Percentiles rank a stretch among this genome's conserved stretches.
Evolutionary conservation across 2,888 invertebrate species (phyloP).

Genomic region (Platycheirus albimanus): DNA sequence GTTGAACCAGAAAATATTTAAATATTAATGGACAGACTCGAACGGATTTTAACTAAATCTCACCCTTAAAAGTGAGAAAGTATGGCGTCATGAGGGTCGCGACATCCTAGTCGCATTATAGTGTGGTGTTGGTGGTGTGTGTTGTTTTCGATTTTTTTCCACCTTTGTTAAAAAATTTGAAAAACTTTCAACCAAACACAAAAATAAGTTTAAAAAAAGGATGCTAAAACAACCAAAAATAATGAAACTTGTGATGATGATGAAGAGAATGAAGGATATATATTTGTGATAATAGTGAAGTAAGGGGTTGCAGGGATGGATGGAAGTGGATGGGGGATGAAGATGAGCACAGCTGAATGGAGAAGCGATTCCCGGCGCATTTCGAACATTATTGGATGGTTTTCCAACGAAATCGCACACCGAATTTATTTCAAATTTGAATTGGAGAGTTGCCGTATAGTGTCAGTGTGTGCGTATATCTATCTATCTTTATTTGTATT

Average conservation of each 20-base stretch:
- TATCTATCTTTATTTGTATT: not conserved
- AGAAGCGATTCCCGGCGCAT: slow-evolving; percentile 44
- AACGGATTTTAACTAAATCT: slow-evolving; percentile 8
- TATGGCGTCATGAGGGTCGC: slow-evolving; percentile 3
- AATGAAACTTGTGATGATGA: slow-evolving; percentile 57
- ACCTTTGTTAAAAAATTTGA: slow-evolving; percentile 60
- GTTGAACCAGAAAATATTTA: slow-evolving; percentile 50
- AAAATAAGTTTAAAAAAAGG: slow-evolving; percentile 9
- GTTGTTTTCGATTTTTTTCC: slow-evolving; percentile 68
- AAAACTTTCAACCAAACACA: slow-evolving; percentile 50
- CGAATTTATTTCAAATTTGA: slow-evolving; percentile 29
- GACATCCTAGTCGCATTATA: not conserved
- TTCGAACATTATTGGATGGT: slow-evolving; percentile 14
- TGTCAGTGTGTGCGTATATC: slow-evolving; percentile 36
- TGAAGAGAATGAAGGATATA: slow-evolving; percentile 40
- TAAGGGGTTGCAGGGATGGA: slow-evolving; percentile 38
- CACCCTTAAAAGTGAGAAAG: slow-evolving; percentile 13
- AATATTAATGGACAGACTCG: slow-evolving; percentile 34
- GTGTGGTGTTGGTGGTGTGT: slow-evolving; percentile 16
- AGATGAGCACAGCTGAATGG: not conserved
- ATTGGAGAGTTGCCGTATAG: slow-evolving; percentile 36
- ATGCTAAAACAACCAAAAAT: slow-evolving; percentile 31
- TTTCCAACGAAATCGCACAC: slow-evolving; percentile 38
- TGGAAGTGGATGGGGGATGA: not conserved
- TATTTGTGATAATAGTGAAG: slow-evolving; percentile 68